A percentile compares a stretch with the other conserved stretches of the same genome.
Conservation (phyloP, 2,888 invertebrate genomes). For the Hololepta plana region DNA sequence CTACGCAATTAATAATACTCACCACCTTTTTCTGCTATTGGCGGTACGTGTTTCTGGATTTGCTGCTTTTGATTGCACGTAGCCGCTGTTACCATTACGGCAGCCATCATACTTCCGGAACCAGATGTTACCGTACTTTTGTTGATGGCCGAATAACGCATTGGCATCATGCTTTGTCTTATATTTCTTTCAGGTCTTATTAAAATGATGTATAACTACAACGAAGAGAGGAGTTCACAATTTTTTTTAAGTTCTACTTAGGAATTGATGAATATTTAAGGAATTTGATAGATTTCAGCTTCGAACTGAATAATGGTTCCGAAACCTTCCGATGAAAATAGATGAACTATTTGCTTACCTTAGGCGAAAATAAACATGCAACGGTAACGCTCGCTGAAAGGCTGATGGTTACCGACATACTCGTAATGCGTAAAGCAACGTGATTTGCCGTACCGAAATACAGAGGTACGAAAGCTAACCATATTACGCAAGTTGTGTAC, state of each 20-base stretch:
- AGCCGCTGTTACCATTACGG: constrained; percentile 45
- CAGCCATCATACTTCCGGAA: constrained; percentile 45
- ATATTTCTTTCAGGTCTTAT: constrained; percentile 80
- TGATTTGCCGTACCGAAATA: constrained; percentile 93
- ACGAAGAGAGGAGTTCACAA: constrained; percentile 5
- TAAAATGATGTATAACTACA: constrained; percentile 72
- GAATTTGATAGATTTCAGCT: too few species aligned
- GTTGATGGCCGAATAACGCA: constrained; percentile 41
- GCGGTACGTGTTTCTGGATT: constrained; percentile 40
- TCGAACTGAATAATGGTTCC: too few species aligned
- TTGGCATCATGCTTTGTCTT: constrained; percentile 72
- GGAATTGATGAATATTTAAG: neutral
- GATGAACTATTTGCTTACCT: constrained; percentile 39
- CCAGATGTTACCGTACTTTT: constrained; percentile 39
- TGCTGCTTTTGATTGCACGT: constrained; percentile 50
- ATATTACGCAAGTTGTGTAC: constrained; percentile 97
- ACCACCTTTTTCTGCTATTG: constrained; percentile 15
- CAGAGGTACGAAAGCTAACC: constrained; percentile 94
- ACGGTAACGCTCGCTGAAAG: constrained; percentile 87
- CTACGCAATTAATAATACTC: too few species aligned
- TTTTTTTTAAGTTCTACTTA: constrained; percentile 1
- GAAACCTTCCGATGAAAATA: too few species aligned
- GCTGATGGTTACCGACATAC: constrained; percentile 90
- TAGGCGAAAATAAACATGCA: constrained; percentile 84
- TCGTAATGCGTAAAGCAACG: constrained; percentile 79